These are phyloP conservation scores for Leptobrachium ailaonicum DNA, from an alignment of 2,113 vertebrate genomes.

Conservation along the genomic window DNA sequence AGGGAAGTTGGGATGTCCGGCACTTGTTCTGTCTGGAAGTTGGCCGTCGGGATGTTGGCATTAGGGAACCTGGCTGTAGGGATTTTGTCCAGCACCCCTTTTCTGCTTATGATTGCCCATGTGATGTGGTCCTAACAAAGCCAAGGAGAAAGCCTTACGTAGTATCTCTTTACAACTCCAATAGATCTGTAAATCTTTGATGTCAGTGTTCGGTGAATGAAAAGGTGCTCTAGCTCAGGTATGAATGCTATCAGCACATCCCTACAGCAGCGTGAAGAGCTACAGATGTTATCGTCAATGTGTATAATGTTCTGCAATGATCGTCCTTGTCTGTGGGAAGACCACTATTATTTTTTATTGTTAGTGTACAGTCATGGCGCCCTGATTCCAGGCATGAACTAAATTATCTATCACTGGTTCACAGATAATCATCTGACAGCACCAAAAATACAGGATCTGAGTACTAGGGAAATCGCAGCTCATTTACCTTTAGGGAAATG, in stretches of 20 bases:
- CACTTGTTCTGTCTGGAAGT: no score
- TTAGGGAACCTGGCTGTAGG: no score
- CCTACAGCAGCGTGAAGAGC: conserved; percentile 17
- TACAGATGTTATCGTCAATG: conserved; percentile 26
- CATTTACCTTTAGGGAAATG: conserved; percentile 3
- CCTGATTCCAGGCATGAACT: conserved; percentile 6
- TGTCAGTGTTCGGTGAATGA: conserved; percentile 2
- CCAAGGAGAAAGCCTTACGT: no score
- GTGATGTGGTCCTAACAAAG: no score
- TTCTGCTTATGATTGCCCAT: no score
- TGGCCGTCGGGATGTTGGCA: no score
- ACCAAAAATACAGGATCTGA: not conserved
- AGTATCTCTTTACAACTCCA: not conserved
- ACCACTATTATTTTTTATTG: conserved; percentile 25
- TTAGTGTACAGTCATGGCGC: conserved; percentile 3
- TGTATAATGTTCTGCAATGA: conserved; percentile 21
- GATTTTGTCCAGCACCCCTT: no score
- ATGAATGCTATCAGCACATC: conserved; percentile 18
- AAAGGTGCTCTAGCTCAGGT: conserved; percentile 18
- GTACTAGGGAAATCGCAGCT: not conserved
- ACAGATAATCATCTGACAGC: conserved; percentile 19
- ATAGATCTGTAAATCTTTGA: not conserved
- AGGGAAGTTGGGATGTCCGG: no score
- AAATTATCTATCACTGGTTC: conserved; percentile 17
- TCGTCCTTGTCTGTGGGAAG: conserved; percentile 15